Conservation (phyloP, 2,797 vertebrate species). For the Sebastes wilsoni region DNA sequence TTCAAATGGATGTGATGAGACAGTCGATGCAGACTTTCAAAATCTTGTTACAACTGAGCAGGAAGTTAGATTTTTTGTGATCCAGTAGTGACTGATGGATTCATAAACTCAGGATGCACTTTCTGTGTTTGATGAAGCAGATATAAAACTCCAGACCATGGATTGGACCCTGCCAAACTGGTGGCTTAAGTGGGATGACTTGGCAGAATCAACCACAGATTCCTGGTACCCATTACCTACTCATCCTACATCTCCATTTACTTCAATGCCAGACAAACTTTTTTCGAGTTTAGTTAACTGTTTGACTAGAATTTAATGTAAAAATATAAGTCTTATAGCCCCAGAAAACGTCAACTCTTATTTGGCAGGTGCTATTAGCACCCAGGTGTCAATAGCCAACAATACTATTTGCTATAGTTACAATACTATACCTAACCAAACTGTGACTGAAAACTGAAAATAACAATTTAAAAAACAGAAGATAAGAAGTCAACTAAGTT, state of each 20-base stretch:
- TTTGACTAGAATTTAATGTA: not conserved
- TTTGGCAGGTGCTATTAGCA: too few relatives aligned
- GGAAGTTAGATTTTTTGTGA: not conserved
- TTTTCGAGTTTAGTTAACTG: not conserved
- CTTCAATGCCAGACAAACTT: not conserved
- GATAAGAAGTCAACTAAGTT: too few relatives aligned
- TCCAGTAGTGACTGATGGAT: not conserved
- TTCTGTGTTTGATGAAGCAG: not conserved
- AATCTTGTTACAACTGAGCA: not conserved
- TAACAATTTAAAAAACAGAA: too few relatives aligned
- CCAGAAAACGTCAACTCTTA: too few relatives aligned
- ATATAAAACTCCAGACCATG: not conserved
- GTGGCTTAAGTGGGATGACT: not conserved
- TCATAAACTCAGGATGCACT: not conserved
- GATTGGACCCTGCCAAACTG: not conserved
- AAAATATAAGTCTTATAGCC: too few relatives aligned
- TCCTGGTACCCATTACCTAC: not conserved
- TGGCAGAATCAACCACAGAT: slow-evolving; percentile 7
- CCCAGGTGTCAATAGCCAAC: too few relatives aligned
- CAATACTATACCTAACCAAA: too few relatives aligned
- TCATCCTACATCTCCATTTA: not conserved
- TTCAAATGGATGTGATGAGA: slow-evolving; percentile 27
- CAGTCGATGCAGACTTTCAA: slow-evolving; percentile 3
- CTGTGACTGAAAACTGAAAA: too few relatives aligned
- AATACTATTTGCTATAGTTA: too few relatives aligned